Evolutionary conservation across 92 coral and sea anemone species (phyloP), one percentile per base, ranked within the genome.

Genomic region (Blastomussa wellsi): DNA sequence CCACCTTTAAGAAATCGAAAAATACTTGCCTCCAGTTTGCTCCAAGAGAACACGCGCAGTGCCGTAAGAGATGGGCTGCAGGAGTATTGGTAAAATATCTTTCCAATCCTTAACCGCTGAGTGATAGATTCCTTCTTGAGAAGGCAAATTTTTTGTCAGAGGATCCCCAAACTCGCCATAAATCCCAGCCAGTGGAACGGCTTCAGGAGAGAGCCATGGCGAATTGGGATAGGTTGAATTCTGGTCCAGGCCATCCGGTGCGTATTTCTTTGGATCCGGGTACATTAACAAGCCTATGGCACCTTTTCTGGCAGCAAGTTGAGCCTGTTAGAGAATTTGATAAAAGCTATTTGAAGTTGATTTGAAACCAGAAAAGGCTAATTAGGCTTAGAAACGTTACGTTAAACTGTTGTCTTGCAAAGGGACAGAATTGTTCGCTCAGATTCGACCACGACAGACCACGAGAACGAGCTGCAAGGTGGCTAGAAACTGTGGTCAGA

Each of bases 21-120:
- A 2, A 42, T 28, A 32, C 87, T 89, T 82, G 92, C 98, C 98
- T 92, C 79, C 82, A 88, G 88, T 65, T 72, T 84, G 85, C n/a
- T 87, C 80, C 47, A 96, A 72, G 52, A 96, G 84, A 11, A 76
- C 60, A 76, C 84, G 69, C 4, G 96, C 98, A 69, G 89, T 89
- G 19, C 88, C 92, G 78, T 96, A 96, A 1, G 98, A 94, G 15
- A 96, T 90, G 22, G 97, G 95, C 44, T 96, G 98, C 22, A 92
- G 88, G 29, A 95, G 98, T 37, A 96, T 91, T 22, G 67, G 76
- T 11, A 92, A 92, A 67, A 88, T 55, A 17, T 49, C 47, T 10
- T 79, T 49, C 31, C 78, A 79, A 37, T 94, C 75, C 38, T 87
- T 92, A 12, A 78, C 39, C 44, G 89, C 70, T 14, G 41, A 77